Conservation (phyloP, 2,888 invertebrate genomes). For the Hyles lineata region DNA sequence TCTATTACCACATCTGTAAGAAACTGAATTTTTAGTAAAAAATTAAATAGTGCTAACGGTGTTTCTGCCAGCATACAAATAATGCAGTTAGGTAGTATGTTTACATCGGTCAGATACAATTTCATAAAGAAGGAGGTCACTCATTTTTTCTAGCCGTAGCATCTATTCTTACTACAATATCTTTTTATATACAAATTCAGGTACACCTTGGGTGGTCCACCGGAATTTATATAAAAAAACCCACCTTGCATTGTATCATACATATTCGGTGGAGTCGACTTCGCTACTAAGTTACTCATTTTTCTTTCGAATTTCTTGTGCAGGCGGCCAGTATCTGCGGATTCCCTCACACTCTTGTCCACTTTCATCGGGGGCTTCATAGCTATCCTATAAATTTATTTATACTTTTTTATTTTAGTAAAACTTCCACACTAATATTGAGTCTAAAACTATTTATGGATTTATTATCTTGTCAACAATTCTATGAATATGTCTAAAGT, state of each 20-base stretch:
- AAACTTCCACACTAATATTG: not conserved
- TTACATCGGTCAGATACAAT: no score
- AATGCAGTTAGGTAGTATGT: no score
- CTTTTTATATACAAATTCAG: no score
- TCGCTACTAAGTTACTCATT: conserved; percentile 56
- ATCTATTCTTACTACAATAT: no score
- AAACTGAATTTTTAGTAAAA: not conserved
- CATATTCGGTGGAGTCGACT: conserved; percentile 56
- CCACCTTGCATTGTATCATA: conserved; percentile 71
- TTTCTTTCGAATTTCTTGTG: conserved; percentile 73
- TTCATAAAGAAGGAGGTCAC: no score
- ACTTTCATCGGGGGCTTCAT: conserved; percentile 56
- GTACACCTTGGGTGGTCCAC: no score
- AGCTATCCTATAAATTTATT: conserved; percentile 40
- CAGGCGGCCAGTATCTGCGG: conserved; percentile 67
- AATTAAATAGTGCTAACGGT: no score
- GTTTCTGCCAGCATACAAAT: no score
- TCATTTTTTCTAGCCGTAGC: no score
- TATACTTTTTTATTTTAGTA: not conserved
- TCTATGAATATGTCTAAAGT: no score
- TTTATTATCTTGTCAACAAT: no score
- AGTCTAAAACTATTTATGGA: not conserved
- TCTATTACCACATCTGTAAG: conserved; percentile 73
- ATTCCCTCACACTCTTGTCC: conserved; percentile 66
- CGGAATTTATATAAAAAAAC: not conserved